phyloP scores from a whole-genome alignment of 2,888 invertebrate species.

The Orthosia incerta region DNA sequence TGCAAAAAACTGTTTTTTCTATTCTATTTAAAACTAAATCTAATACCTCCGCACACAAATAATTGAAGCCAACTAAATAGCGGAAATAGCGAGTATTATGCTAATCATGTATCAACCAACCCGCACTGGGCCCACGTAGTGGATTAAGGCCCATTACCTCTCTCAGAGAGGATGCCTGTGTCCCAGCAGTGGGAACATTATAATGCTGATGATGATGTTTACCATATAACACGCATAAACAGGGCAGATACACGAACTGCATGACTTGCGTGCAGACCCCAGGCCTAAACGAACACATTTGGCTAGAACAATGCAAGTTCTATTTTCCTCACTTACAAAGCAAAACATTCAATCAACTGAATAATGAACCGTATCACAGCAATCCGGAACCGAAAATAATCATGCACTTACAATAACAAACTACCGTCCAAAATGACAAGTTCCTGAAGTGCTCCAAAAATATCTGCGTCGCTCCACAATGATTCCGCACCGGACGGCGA shows the following conservation, averaged over 20 bases:
- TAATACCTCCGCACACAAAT: too few relatives aligned
- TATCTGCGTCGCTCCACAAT: constrained; percentile 44
- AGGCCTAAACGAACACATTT: constrained; percentile 13
- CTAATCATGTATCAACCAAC: too few relatives aligned
- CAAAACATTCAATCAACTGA: not conserved
- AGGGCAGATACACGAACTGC: not conserved
- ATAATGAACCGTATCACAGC: not conserved
- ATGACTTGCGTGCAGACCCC: not conserved
- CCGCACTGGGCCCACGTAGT: too few relatives aligned
- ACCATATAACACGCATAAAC: constrained; percentile 8
- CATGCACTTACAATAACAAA: constrained; percentile 17
- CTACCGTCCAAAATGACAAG: constrained; percentile 49
- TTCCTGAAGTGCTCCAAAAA: constrained; percentile 55
- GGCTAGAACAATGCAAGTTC: not conserved
- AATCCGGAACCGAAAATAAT: constrained; percentile 17
- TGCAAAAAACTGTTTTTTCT: too few relatives aligned
- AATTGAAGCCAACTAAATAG: too few relatives aligned
- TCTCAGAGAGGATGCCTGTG: too few relatives aligned
- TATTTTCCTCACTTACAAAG: not conserved
- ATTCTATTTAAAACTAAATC: too few relatives aligned
- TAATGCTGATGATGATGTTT: not conserved
- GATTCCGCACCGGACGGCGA: constrained; percentile 67
- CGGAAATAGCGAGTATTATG: too few relatives aligned
- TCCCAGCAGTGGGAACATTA: too few relatives aligned
- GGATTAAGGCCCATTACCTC: too few relatives aligned